phyloP scores from a whole-genome alignment of 2,888 invertebrate genomes.

The Scaptomyza parva region DNA sequence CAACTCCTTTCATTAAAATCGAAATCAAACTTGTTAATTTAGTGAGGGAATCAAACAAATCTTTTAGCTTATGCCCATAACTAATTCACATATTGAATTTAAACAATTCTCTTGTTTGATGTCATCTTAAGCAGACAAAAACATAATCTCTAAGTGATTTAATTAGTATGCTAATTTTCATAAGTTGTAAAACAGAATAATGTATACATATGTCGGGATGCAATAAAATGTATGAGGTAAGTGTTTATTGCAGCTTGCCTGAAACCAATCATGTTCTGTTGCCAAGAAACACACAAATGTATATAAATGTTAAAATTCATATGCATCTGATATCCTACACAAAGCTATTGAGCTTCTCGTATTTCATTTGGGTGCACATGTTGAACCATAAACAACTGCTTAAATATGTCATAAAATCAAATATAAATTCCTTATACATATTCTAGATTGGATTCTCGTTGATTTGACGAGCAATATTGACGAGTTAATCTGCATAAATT shows the following conservation, averaged over 20 bases:
- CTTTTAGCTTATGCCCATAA: not conserved
- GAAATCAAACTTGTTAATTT: no score
- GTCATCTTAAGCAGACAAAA: not conserved
- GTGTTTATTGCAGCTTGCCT: slow-evolving; percentile 21
- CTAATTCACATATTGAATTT: not conserved
- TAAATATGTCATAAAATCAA: not conserved
- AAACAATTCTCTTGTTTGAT: not conserved
- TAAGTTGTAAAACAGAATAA: slow-evolving; percentile 23
- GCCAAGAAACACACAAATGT: not conserved
- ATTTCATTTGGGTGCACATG: not conserved
- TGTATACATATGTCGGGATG: not conserved
- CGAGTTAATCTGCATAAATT: slow-evolving; percentile 1
- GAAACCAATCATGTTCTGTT: slow-evolving; percentile 24
- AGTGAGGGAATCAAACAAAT: not conserved
- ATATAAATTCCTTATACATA: not conserved
- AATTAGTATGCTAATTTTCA: slow-evolving; percentile 23
- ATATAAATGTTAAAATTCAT: slow-evolving; percentile 27
- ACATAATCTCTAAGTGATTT: not conserved
- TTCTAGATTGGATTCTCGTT: not conserved
- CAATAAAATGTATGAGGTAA: slow-evolving; percentile 39
- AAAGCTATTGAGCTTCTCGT: not conserved
- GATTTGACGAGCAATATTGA: not conserved
- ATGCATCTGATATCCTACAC: not conserved
- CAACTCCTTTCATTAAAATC: slow-evolving; percentile 9
- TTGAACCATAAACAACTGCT: not conserved